Evolutionary conservation across 2,113 vertebrate genomes (phyloP).

Genomic region (Phalacrocorax pelagicus): DNA sequence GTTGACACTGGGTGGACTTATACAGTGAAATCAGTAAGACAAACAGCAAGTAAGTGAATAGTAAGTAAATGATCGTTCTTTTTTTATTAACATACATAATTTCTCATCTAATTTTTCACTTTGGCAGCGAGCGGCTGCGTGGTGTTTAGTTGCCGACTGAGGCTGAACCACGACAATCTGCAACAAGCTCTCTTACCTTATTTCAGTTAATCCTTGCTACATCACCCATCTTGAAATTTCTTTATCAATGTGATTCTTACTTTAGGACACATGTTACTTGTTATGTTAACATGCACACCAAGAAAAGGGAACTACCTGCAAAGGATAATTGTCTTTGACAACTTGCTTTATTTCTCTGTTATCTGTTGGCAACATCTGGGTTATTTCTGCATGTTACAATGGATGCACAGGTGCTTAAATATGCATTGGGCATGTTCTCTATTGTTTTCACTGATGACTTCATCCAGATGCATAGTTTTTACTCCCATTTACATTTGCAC

Average conservation of each 20-base stretch:
- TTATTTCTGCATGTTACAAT: background rate
- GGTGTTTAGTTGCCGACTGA: too few relatives aligned
- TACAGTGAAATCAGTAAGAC: background rate
- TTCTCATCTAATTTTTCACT: background rate
- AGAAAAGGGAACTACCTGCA: background rate
- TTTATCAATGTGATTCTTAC: background rate
- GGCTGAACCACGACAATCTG: background rate
- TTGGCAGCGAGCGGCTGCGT: background rate
- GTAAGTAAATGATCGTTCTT: background rate
- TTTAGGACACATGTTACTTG: background rate
- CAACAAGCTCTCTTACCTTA: background rate
- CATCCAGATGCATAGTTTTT: background rate
- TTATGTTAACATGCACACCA: background rate
- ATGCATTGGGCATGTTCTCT: background rate
- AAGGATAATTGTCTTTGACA: background rate
- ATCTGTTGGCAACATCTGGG: background rate
- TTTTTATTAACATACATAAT: background rate
- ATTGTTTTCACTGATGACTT: background rate
- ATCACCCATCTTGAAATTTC: background rate
- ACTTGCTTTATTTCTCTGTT: background rate
- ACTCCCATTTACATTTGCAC: background rate
- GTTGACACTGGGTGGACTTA: background rate
- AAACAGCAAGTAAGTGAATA: background rate
- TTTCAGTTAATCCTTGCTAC: background rate
- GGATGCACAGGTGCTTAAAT: background rate